Base-by-base conservation (phyloP, 2,113 vertebrate species). In the Nerophis ophidion region DNA sequence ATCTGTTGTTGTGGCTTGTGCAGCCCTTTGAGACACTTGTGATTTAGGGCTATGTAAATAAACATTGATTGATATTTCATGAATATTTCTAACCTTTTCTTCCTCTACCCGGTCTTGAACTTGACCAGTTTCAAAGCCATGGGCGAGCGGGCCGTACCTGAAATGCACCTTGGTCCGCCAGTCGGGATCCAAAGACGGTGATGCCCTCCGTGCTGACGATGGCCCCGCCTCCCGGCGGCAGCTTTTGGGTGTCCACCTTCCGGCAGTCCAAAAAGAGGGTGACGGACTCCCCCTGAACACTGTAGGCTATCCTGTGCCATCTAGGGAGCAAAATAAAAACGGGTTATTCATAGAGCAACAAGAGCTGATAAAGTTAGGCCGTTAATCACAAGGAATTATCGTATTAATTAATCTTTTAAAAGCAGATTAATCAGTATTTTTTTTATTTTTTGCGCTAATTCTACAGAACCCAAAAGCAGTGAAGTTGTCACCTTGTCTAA, bases 261-360 rank as follows among this genome's bases (percentile, higher is more conserved):
- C 89, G 79, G 64, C 95, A 97, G 80, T 98, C 95, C 56, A 90
- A 56, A 69, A 91, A 87, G 73, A 95, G 75, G 0, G 92, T 93
- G 38, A 91, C 89, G 2, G 61, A 77, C 75, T 84, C 83, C 13
- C 82, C 89, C 16, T 90, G 83, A 36, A 97, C 83, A 0, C 93
- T 93, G 81, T 93, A 84, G 0, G 93, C 94, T 71, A 95, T 86
- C 2, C 93, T 90, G 77, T 96, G 95, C 95, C 95, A 98, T 80
- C 95, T 98, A n/a, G 77, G 36, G 56, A 70, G 49, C 48, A 57
- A 34, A 55, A 0, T 33, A 11, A 19, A 40, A 16, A 4, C 8
- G 16, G 5, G 0, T 15, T 15, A n/a, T 44, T 44, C 12, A 11
- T 9, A 12, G 40, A 44, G 26, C 26, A 26, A 26, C 1, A 3